phyloP scores from a whole-genome alignment of 1,140 invertebrate species.

The Drosophila cardini region DNA sequence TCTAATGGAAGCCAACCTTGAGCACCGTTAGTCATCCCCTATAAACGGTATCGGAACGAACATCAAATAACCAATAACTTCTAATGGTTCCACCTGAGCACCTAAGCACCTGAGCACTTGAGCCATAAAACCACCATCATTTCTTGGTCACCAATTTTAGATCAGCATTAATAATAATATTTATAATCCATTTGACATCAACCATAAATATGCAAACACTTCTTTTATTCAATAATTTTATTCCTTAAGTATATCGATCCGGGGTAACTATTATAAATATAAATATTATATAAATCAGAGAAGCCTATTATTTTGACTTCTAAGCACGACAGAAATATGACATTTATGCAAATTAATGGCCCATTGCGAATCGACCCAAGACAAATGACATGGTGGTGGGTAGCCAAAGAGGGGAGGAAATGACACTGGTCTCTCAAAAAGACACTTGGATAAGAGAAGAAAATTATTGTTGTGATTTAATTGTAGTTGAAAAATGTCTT shows the following conservation, averaged over 20 bases:
- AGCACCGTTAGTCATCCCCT: conserved; percentile 51
- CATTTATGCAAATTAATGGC: conserved; percentile 76
- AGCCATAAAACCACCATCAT: conserved; percentile 40
- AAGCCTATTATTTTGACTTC: conserved; percentile 66
- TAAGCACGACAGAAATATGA: conserved; percentile 57
- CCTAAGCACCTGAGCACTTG: conserved; percentile 10
- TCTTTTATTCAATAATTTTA: neutral
- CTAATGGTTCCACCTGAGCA: conserved; percentile 47
- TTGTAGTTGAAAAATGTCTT: conserved; percentile 69
- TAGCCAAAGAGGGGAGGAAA: neutral
- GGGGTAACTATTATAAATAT: conserved; percentile 52
- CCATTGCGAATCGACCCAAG: conserved; percentile 60
- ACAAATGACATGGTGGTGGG: neutral
- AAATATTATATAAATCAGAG: conserved; percentile 75
- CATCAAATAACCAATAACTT: conserved; percentile 61
- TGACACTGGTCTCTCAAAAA: neutral
- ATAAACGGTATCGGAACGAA: conserved; percentile 41
- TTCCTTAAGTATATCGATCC: conserved; percentile 44
- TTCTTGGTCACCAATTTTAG: conserved; percentile 3
- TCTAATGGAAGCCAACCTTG: conserved; percentile 34
- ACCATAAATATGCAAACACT: conserved; percentile 52
- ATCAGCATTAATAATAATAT: conserved; percentile 44
- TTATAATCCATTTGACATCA: conserved; percentile 40
- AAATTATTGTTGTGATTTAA: conserved; percentile 68
- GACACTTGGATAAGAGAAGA: neutral